Evolutionary conservation across 2,113 vertebrate genomes (phyloP).

Genomic region (Astur gentilis): DNA sequence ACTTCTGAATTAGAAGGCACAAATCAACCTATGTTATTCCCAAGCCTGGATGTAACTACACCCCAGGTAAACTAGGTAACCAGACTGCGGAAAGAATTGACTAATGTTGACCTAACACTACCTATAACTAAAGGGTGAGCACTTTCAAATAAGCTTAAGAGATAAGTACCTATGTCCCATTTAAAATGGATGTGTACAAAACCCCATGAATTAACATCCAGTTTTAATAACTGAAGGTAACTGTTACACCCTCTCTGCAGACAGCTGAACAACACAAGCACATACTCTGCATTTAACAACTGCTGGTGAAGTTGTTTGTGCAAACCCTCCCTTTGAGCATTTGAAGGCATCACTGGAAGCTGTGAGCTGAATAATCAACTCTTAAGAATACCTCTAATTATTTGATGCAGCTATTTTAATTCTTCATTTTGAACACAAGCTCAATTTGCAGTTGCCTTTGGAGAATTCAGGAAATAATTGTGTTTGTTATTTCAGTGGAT

Average conservation of each 20-base stretch:
- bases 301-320: background rate
- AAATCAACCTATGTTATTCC: background rate
- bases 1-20: background rate
- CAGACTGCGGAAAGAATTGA: background rate
- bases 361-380: background rate
- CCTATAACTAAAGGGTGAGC: background rate
- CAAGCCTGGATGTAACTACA: background rate
- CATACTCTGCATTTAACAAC: background rate
- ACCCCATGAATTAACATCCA: background rate
- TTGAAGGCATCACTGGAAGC: background rate
- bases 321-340: background rate
- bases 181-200: background rate
- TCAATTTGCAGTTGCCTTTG: background rate
- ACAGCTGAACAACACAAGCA: background rate
- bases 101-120: background rate
- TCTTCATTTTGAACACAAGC: background rate
- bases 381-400: background rate
- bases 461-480: background rate
- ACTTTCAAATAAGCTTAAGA: background rate
- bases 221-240: background rate
- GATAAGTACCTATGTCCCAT: background rate
- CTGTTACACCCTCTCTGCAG: background rate
- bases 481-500: background rate
- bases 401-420: background rate
- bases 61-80: background rate